Conservation (phyloP, 2,888 invertebrate species). For the Ryuthela nishihirai region DNA sequence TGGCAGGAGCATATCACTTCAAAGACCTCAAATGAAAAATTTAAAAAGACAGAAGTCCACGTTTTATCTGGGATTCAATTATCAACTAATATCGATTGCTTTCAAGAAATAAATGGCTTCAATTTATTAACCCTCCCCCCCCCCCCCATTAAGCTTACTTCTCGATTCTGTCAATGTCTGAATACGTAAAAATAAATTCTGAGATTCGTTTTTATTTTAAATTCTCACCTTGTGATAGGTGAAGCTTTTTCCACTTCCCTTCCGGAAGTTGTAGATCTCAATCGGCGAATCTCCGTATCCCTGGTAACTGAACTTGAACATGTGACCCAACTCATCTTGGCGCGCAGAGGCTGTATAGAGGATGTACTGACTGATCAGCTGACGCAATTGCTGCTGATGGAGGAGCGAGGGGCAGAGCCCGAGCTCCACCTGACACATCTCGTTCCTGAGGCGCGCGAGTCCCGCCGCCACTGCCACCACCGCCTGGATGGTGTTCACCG, state of each 20-base stretch:
- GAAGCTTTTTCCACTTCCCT: constrained; percentile 7
- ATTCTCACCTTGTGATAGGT: constrained; percentile 28
- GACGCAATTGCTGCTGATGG: constrained; percentile 13
- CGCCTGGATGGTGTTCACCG: constrained; percentile 48
- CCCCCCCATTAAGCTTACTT: too few relatives aligned
- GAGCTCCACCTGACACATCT: constrained; percentile 23
- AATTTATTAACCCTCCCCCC: too few relatives aligned
- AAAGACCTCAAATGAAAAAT: too few relatives aligned
- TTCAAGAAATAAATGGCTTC: too few relatives aligned
- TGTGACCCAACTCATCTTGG: constrained; percentile 46
- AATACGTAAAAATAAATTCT: too few relatives aligned
- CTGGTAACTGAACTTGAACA: constrained; percentile 49
- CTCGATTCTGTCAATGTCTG: too few relatives aligned
- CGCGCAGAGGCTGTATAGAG: constrained; percentile 43
- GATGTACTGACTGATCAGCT: constrained; percentile 42
- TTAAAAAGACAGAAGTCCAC: too few relatives aligned
- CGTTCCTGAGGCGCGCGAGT: constrained; percentile 9
- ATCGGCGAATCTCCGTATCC: constrained; percentile 52
- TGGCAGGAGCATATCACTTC: too few relatives aligned
- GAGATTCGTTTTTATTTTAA: too few relatives aligned
- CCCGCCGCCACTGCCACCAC: constrained; percentile 48
- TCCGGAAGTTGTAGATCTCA: constrained; percentile 49
- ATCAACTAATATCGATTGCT: too few relatives aligned
- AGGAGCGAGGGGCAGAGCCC: constrained; percentile 23
- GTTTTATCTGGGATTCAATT: too few relatives aligned